Evolutionary conservation across 2,113 vertebrate genomes (phyloP).

Genomic region (Oryzias melastigma): DNA sequence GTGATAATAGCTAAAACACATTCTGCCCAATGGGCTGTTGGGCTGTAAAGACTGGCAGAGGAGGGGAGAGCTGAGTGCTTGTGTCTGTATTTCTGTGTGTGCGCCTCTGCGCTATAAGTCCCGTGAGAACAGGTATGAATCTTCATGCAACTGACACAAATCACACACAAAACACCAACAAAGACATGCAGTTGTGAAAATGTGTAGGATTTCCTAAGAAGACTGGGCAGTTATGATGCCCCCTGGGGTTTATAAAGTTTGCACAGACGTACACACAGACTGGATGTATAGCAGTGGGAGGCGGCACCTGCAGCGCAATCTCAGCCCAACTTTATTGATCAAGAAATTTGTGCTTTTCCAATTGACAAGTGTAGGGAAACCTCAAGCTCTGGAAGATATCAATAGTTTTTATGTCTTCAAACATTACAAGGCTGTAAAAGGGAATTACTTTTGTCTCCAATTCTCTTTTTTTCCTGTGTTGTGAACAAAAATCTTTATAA

Average conservation of each 20-base stretch:
- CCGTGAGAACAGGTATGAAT: constrained; percentile 19
- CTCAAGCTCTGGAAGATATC: constrained; percentile 24
- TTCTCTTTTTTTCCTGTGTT: background rate
- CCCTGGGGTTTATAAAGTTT: constrained; percentile 47
- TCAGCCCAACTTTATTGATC: constrained; percentile 53
- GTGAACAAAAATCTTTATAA: background rate
- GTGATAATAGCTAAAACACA: constrained; percentile 85
- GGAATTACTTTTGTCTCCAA: background rate
- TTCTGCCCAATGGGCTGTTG: constrained; percentile 79
- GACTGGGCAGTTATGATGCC: constrained; percentile 36
- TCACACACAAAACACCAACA: constrained; percentile 16
- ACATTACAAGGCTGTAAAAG: constrained; percentile 1
- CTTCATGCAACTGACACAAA: constrained; percentile 25
- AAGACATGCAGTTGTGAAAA: constrained; percentile 28
- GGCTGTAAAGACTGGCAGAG: constrained; percentile 62
- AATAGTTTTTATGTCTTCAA: constrained; percentile 13
- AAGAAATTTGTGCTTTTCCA: constrained; percentile 52
- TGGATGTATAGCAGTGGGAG: constrained; percentile 45
- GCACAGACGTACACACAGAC: background rate
- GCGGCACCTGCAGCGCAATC: constrained; percentile 27
- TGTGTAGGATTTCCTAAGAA: constrained; percentile 8
- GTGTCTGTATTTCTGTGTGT: constrained; percentile 43
- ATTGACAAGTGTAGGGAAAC: constrained; percentile 24
- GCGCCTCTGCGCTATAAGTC: constrained; percentile 2
- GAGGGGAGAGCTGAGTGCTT: constrained; percentile 29